Evolutionary conservation across 2,113 vertebrate genomes (phyloP).

Genomic region (Taxidea taxus): DNA sequence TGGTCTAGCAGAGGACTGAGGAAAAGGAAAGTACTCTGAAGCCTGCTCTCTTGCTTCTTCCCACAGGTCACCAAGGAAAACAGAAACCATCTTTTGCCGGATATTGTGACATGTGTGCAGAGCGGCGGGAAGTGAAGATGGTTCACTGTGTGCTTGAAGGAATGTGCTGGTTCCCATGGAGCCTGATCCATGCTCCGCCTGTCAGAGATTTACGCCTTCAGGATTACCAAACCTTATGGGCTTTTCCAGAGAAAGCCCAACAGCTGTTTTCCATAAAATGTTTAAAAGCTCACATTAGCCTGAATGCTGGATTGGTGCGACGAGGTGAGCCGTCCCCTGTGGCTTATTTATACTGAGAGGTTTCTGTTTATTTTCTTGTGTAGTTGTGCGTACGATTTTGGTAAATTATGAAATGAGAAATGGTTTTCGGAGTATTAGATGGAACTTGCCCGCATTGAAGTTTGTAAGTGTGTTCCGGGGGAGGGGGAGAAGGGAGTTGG

Average conservation of each 20-base stretch:
- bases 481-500: neutral
- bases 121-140: constrained; percentile 80
- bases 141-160: neutral
- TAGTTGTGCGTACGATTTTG: constrained; percentile 17
- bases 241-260: neutral
- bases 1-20: rapidly evolving
- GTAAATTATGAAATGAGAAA: constrained; percentile 56
- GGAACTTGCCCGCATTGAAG: neutral
- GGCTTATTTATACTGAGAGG: neutral
- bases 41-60: neutral
- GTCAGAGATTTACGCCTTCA: neutral
- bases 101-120: constrained; percentile 87
- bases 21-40: neutral
- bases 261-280: constrained; percentile 49
- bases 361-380: constrained; percentile 21
- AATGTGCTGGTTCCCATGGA: neutral
- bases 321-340: neutral
- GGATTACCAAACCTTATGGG: neutral
- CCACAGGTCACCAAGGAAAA: constrained; percentile 93
- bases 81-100: constrained; percentile 87
- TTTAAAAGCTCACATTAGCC: constrained; percentile 11
- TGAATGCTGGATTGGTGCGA: neutral
- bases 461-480: neutral
- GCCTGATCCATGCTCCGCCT: neutral
- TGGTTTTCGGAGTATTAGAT: constrained; percentile 23